phyloP scores from a whole-genome alignment of 1,140 invertebrate species.

The Zeugodacus cucurbitae region DNA sequence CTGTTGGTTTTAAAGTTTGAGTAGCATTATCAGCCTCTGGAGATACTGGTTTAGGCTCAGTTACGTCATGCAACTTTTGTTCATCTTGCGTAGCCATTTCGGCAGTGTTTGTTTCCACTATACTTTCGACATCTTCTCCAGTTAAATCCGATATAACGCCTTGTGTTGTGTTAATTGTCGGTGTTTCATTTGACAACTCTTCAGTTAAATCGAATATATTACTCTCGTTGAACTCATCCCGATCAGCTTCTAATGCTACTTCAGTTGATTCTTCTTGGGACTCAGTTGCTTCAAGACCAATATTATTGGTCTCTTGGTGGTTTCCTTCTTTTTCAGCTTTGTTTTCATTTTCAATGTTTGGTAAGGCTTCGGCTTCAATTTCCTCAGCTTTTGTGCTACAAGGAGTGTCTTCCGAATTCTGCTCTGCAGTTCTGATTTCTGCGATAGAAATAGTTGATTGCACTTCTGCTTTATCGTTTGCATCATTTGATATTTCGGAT shows the following conservation, averaged over 20 bases:
- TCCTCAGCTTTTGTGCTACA: not conserved
- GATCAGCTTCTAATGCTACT: not conserved
- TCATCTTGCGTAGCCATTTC: not conserved
- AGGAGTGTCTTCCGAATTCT: not conserved
- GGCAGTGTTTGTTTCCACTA: not conserved
- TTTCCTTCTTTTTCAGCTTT: no score
- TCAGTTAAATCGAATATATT: conserved; percentile 20
- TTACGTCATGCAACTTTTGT: not conserved
- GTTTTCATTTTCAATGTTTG: not conserved
- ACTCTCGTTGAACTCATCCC: not conserved
- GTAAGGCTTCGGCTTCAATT: not conserved
- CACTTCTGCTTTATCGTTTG: not conserved
- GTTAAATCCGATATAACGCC: conserved; percentile 12
- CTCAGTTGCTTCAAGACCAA: not conserved
- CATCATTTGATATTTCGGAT: not conserved
- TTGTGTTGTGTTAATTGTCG: not conserved
- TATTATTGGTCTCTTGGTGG: not conserved
- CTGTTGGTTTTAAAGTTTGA: no score
- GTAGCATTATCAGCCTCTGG: not conserved
- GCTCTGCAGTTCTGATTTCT: no score
- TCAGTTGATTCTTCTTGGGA: not conserved
- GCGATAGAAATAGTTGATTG: not conserved
- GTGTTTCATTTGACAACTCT: not conserved
- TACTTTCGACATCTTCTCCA: not conserved
- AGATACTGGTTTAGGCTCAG: not conserved